A percentile compares a stretch with the other conserved stretches of the same genome.
Conservation (phyloP, 2,797 vertebrate genomes). For the Loriculus beryllinus region DNA sequence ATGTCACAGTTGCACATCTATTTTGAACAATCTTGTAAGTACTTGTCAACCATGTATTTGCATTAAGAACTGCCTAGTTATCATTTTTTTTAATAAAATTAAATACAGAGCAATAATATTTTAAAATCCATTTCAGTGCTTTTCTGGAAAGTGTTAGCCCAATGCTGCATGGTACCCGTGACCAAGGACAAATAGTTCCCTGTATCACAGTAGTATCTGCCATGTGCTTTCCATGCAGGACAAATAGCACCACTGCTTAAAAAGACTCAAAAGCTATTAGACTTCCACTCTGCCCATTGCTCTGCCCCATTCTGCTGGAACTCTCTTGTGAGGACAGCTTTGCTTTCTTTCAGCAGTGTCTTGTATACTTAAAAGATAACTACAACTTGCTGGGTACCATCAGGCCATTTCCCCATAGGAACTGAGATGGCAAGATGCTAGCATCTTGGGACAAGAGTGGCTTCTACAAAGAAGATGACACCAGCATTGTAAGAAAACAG, state of each 20-base stretch:
- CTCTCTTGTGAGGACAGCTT: neutral
- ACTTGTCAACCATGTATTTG: neutral
- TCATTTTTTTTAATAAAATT: neutral
- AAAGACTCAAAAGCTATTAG: neutral
- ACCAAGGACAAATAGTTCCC: rapidly evolving
- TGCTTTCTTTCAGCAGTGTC: neutral
- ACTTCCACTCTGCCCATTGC: neutral
- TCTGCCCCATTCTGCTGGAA: neutral
- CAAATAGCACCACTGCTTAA: neutral
- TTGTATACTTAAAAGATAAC: neutral
- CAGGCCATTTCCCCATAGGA: neutral
- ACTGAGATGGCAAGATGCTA: neutral
- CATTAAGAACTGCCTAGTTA: neutral
- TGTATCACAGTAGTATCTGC: neutral
- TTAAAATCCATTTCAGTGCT: neutral
- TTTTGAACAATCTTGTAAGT: neutral
- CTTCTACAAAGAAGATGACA: neutral
- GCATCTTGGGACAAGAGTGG: neutral
- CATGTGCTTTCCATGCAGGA: neutral
- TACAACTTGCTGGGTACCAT: neutral
- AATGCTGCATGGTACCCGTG: neutral
- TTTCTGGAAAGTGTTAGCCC: neutral
- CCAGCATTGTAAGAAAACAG: neutral
- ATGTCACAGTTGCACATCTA: neutral
- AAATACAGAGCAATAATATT: neutral